A percentile compares a stretch with the other conserved stretches of the same genome.
These are phyloP conservation scores for Dendronephthya gigantea DNA, from an alignment of 64 coral and sea anemone genomes.

Conservation along the genomic window DNA sequence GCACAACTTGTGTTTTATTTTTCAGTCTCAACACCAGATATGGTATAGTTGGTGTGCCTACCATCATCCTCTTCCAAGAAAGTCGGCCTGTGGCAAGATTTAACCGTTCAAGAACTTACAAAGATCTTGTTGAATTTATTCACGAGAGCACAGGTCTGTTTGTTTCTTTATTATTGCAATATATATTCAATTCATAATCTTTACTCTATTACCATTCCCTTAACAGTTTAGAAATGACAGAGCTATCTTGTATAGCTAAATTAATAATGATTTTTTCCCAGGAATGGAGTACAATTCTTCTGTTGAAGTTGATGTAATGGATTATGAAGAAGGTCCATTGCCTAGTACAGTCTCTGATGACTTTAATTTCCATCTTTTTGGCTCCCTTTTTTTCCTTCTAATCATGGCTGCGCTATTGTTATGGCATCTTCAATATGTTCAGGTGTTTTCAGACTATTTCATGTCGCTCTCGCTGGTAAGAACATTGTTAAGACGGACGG, in stretches of 20 bases:
- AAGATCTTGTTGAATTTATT: background rate
- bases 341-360: background rate
- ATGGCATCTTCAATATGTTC: background rate
- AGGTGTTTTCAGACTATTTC: background rate
- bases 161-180: background rate
- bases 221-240: background rate
- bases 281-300: background rate
- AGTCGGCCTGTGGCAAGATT: background rate
- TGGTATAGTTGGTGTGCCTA: slow-evolving; percentile 16
- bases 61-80: background rate
- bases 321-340: background rate
- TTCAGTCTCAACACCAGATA: background rate
- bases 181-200: background rate
- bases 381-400: background rate
- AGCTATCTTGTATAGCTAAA: background rate
- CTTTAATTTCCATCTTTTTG: background rate
- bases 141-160: background rate
- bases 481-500: background rate
- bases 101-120: background rate
- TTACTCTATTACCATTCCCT: no score
- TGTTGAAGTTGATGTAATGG: background rate
- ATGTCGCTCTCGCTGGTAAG: background rate
- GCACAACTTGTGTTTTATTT: no score
- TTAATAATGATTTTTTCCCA: background rate
- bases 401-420: background rate